Percentiles rank a stretch among this genome's conserved stretches.
These are phyloP conservation scores for Sebastes trivittatus DNA, from an alignment of 2,797 vertebrate species.

Conservation along the genomic window DNA sequence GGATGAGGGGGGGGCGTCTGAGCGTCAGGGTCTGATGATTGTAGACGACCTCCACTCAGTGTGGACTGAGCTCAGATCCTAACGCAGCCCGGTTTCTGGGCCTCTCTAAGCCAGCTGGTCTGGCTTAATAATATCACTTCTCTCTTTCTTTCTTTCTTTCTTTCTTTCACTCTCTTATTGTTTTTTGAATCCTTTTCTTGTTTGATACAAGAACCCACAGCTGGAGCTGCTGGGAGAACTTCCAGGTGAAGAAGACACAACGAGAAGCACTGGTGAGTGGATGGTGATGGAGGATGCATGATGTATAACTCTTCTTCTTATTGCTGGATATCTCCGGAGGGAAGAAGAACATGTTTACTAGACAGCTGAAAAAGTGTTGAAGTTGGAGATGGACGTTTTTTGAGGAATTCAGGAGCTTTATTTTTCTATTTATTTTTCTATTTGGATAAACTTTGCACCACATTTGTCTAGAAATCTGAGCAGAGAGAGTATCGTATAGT, in stretches of 20 bases:
- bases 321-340: neutral
- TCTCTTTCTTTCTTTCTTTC: neutral
- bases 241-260: slow-evolving; percentile 72
- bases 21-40: slow-evolving; percentile 28
- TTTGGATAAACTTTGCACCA: too few species aligned
- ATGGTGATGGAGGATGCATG: neutral
- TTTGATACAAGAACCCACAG: slow-evolving; percentile 76
- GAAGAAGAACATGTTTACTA: neutral
- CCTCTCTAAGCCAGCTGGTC: slow-evolving; percentile 83
- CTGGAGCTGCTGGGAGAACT: slow-evolving; percentile 76
- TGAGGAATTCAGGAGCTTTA: too few species aligned
- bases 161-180: neutral
- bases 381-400: neutral
- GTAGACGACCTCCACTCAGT: slow-evolving; percentile 55
- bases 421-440: too few species aligned
- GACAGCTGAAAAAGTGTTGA: neutral
- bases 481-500: too few species aligned
- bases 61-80: slow-evolving; percentile 63
- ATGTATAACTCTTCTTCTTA: too few species aligned
- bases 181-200: slow-evolving; percentile 41
- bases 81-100: slow-evolving; percentile 75
- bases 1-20: slow-evolving; percentile 37
- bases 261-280: slow-evolving; percentile 46
- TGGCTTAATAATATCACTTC: slow-evolving; percentile 68
- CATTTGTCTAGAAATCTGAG: too few species aligned